These are phyloP conservation scores for Platycheirus rosarum DNA, from an alignment of 2,888 invertebrate species.

Conservation along the genomic window DNA sequence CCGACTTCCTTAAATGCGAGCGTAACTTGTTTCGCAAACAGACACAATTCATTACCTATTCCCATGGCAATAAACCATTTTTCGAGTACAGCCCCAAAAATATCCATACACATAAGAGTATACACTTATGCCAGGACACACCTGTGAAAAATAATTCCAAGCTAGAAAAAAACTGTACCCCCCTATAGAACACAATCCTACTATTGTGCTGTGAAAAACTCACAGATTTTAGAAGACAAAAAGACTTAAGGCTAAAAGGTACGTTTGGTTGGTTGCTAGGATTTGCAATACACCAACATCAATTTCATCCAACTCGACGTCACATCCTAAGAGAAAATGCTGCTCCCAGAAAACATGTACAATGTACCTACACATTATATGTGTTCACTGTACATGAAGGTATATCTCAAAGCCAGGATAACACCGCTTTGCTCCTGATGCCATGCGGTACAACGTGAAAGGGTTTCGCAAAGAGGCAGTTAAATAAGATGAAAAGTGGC, in stretches of 20 bases:
- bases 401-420: conserved; percentile 32
- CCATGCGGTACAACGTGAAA: conserved; percentile 31
- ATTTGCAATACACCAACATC: conserved; percentile 55
- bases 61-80: conserved; percentile 19
- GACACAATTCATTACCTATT: background rate
- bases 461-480: conserved; percentile 48
- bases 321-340: conserved; percentile 61
- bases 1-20: background rate
- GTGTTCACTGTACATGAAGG: conserved; percentile 18
- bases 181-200: no score
- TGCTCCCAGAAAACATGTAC: conserved; percentile 33
- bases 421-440: background rate
- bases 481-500: conserved; percentile 67
- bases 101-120: background rate
- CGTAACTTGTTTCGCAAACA: background rate
- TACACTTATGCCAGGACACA: background rate
- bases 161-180: background rate
- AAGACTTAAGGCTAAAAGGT: conserved; percentile 42
- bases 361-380: conserved; percentile 21
- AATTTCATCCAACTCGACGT: conserved; percentile 67
- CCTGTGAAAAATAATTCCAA: background rate
- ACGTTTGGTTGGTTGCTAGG: conserved; percentile 62
- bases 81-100: background rate
- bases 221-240: conserved; percentile 48
- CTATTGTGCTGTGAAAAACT: conserved; percentile 45